phyloP scores from a whole-genome alignment of 2,113 vertebrate genomes.

The Gasterosteus nipponicus region DNA sequence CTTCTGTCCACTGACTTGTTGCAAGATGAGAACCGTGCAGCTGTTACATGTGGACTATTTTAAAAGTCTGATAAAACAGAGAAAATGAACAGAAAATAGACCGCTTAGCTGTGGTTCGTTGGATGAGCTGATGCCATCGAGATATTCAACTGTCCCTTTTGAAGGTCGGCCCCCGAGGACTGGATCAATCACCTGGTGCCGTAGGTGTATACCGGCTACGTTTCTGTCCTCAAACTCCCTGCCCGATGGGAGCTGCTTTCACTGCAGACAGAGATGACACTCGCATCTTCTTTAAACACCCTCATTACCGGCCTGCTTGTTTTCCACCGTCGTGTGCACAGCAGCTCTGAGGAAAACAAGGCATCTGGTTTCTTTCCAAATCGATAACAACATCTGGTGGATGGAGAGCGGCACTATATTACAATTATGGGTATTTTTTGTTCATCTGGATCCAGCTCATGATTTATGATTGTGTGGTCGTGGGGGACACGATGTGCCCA shows the following conservation, averaged over 20 bases:
- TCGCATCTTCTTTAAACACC: constrained; percentile 45
- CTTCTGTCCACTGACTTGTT: not conserved
- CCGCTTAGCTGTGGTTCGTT: not conserved
- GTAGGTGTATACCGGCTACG: constrained; percentile 7
- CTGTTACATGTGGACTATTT: not conserved
- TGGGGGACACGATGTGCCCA: not conserved
- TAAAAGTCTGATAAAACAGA: not conserved
- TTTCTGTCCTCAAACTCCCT: not conserved
- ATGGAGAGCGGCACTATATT: constrained; percentile 34
- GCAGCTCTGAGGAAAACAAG: constrained; percentile 51
- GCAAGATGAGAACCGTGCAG: not conserved
- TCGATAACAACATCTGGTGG: constrained; percentile 66
- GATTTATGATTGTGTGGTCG: constrained; percentile 32
- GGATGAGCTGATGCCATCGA: constrained; percentile 1
- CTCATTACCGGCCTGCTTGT: constrained; percentile 56
- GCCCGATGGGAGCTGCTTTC: constrained; percentile 5
- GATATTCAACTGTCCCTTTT: constrained; percentile 46
- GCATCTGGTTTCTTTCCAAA: constrained; percentile 53
- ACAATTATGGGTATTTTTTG: constrained; percentile 53
- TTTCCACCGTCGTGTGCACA: constrained; percentile 39
- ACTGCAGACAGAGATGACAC: constrained; percentile 23
- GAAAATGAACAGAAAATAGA: not conserved
- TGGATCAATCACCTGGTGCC: constrained; percentile 11
- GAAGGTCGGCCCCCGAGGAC: constrained; percentile 17
- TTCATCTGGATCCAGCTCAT: constrained; percentile 39